Percentiles rank a stretch among this genome's conserved stretches.
phyloP scores from a whole-genome alignment of 2,113 vertebrate genomes.

The Excalfactoria chinensis region DNA sequence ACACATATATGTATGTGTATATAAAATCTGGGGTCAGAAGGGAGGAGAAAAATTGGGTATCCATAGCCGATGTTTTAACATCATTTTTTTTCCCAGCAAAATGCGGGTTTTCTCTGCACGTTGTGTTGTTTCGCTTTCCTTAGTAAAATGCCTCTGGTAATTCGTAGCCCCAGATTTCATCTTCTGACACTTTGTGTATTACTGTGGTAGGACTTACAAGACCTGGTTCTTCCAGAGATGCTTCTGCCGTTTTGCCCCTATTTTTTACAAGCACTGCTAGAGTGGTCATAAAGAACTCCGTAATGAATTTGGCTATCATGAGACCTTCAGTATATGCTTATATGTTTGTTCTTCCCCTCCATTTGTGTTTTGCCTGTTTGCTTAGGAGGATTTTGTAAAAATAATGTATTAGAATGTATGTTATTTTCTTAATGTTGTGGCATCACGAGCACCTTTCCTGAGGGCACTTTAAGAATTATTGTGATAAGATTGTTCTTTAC shows the following conservation, averaged over 20 bases:
- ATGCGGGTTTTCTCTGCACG: neutral
- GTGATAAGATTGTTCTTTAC: conserved; percentile 27
- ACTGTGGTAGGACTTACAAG: neutral
- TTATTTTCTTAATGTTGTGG: conserved; percentile 11
- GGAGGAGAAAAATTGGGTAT: neutral
- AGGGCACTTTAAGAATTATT: conserved; percentile 37
- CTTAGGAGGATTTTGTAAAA: neutral
- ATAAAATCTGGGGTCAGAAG: neutral
- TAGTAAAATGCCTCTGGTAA: conserved; percentile 12
- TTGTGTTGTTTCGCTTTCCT: neutral
- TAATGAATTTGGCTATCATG: neutral
- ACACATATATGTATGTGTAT: neutral
- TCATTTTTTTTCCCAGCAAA: conserved; percentile 1
- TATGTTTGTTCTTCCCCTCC: neutral
- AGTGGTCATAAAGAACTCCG: neutral
- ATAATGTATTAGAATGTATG: neutral
- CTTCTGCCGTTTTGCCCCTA: neutral
- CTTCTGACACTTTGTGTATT: neutral
- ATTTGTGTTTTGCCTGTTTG: neutral
- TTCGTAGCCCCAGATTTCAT: neutral
- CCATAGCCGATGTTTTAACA: neutral
- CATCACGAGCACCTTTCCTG: conserved; percentile 40
- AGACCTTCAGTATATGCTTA: neutral
- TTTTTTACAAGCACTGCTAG: neutral
- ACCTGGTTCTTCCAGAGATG: neutral